Evolutionary conservation across 2,797 vertebrate species (phyloP).

Genomic region (Chaetophractus vellerosus): DNA sequence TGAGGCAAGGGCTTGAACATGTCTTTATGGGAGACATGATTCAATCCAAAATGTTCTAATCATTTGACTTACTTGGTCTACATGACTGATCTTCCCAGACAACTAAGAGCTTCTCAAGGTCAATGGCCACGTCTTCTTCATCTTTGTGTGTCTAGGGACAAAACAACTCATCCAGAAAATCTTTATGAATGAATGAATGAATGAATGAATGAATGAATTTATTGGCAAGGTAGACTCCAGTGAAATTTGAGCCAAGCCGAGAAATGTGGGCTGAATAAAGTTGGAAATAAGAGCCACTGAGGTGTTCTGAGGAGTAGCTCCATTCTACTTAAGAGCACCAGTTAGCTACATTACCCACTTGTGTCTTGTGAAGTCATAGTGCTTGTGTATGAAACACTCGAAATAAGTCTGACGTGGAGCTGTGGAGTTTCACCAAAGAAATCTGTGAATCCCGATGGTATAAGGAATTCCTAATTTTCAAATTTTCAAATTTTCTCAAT

Average conservation of each 20-base stretch:
- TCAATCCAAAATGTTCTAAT: background rate
- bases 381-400: background rate
- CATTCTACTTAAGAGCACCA: background rate
- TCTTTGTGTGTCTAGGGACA: background rate
- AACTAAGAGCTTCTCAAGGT: background rate
- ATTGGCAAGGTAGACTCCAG: background rate
- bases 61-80: background rate
- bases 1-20: too few relatives aligned
- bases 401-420: background rate
- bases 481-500: background rate
- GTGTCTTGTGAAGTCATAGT: background rate
- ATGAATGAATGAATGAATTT: background rate
- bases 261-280: background rate
- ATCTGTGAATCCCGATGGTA: background rate
- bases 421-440: background rate
- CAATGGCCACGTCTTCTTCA: background rate
- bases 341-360: background rate
- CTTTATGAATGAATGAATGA: background rate
- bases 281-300: background rate
- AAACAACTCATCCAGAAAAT: background rate
- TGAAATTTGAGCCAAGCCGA: background rate
- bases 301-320: background rate
- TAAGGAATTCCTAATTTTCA: background rate
- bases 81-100: background rate
- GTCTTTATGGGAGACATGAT: too few relatives aligned